phyloP scores from a whole-genome alignment of 2,113 vertebrate genomes.

The Dasyurus viverrinus region DNA sequence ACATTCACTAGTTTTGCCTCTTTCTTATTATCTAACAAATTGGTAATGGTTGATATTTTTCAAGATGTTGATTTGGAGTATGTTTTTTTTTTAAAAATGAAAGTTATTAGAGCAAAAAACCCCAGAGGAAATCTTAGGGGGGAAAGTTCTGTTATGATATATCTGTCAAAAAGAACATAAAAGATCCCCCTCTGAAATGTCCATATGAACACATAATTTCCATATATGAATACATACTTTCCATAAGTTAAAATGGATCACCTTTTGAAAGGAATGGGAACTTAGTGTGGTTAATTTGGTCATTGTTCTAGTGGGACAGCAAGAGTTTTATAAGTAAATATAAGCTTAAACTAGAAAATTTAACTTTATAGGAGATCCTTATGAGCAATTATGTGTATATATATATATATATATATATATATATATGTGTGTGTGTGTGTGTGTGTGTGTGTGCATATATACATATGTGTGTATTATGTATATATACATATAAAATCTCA shows the following conservation, averaged over 20 bases:
- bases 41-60: constrained; percentile 17
- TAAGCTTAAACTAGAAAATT: constrained; percentile 29
- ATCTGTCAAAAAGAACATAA: constrained; percentile 1
- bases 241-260: constrained; percentile 6
- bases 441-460: too few species aligned
- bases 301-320: neutral
- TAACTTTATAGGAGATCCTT: constrained; percentile 1
- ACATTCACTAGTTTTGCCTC: neutral
- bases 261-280: constrained; percentile 38
- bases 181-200: constrained; percentile 4
- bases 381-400: neutral
- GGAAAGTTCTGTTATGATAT: neutral
- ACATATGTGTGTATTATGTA: too few species aligned
- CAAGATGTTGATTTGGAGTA: neutral
- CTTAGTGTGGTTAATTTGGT: neutral
- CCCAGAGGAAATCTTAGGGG: neutral
- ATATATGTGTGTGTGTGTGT: too few species aligned
- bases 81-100: constrained; percentile 36
- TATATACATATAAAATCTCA: too few species aligned
- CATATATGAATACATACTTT: neutral
- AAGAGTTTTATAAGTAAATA: constrained; percentile 13
- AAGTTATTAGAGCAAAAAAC: constrained; percentile 33
- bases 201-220: neutral
- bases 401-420: too few species aligned
- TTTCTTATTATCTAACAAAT: neutral